These are phyloP conservation scores for Emys orbicularis DNA, from an alignment of 2,797 vertebrate genomes.

Conservation along the genomic window DNA sequence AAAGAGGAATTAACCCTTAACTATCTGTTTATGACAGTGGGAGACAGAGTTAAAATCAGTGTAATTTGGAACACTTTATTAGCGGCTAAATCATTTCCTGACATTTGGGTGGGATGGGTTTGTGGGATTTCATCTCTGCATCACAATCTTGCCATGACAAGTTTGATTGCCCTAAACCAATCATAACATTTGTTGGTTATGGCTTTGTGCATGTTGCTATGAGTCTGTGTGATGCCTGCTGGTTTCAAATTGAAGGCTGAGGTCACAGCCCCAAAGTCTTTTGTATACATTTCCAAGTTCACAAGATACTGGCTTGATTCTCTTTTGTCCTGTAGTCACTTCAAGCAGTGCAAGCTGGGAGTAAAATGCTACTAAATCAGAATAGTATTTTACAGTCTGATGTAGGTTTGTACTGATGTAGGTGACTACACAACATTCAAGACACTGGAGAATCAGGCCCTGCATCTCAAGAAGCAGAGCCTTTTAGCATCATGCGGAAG, in stretches of 20 bases:
- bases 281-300: neutral
- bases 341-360: no score
- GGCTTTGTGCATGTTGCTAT: neutral
- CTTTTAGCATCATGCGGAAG: rapidly evolving
- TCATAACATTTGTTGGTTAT: neutral
- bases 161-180: rapidly evolving
- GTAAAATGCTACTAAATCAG: no score
- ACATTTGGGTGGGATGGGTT: neutral
- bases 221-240: neutral
- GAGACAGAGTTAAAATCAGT: neutral
- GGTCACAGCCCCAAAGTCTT: neutral
- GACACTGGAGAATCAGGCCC: neutral
- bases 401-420: neutral
- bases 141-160: neutral
- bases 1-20: no score
- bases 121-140: neutral
- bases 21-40: no score
- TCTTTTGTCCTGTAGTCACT: neutral
- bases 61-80: neutral
- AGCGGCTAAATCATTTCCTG: conserved; percentile 10
- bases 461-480: neutral
- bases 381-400: neutral
- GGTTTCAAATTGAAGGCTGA: neutral
- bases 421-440: neutral
- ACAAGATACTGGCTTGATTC: neutral